phyloP scores from a whole-genome alignment of 2,888 invertebrate species.

The Chrysolina haemoptera region DNA sequence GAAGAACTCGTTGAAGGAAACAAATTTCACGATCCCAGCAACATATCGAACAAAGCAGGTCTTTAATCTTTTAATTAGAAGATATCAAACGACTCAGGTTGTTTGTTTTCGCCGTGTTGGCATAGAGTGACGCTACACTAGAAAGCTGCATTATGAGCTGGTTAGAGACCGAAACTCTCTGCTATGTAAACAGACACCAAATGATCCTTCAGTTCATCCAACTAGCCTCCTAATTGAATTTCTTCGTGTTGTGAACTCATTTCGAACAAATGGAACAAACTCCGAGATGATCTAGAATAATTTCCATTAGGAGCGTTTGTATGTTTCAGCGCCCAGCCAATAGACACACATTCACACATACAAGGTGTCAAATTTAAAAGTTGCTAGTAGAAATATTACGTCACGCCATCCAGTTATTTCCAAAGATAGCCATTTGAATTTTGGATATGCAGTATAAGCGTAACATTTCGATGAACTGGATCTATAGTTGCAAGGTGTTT shows the following conservation, averaged over 20 bases:
- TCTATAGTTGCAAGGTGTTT: too few relatives aligned
- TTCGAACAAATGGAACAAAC: slow-evolving; percentile 9
- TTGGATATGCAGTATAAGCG: too few relatives aligned
- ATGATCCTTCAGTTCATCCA: slow-evolving; percentile 9
- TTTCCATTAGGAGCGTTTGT: too few relatives aligned
- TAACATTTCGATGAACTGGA: too few relatives aligned
- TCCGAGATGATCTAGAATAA: background rate
- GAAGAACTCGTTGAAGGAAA: background rate
- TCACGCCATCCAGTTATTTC: too few relatives aligned
- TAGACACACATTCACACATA: too few relatives aligned
- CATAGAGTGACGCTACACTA: background rate
- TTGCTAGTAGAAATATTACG: too few relatives aligned
- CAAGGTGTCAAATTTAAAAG: too few relatives aligned
- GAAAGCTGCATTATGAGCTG: slow-evolving; percentile 8
- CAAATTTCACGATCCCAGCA: background rate
- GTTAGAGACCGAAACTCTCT: slow-evolving; percentile 11
- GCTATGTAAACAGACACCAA: slow-evolving; percentile 9
- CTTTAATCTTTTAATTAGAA: slow-evolving; percentile 3
- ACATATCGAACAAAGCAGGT: background rate
- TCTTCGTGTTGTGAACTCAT: background rate
- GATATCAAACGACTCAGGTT: slow-evolving; percentile 7
- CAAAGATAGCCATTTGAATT: too few relatives aligned
- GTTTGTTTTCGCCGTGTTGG: slow-evolving; percentile 11
- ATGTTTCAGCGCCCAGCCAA: too few relatives aligned
- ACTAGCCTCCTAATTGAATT: slow-evolving; percentile 17